Evolutionary conservation across 2,113 vertebrate genomes (phyloP), one percentile per base, ranked within the genome.

Genomic region (Chionodraco myersi): DNA sequence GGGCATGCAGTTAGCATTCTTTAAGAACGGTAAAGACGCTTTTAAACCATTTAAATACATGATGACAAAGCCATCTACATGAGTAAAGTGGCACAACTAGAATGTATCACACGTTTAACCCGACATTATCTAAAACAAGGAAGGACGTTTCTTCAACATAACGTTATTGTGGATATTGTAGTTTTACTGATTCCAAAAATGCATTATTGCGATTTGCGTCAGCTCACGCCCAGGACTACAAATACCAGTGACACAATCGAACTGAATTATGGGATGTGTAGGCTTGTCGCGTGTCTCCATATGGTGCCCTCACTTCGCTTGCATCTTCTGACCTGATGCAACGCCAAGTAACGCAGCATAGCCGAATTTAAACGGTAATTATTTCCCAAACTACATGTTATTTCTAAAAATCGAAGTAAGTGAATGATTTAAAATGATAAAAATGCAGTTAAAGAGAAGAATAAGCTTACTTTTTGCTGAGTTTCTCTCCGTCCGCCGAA

Each of bases 391-490:
- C 0, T 11, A 2, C 4, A 2, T 3, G 7, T 45, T n/a, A 10
- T 9, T 18, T 2, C 18, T 2, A 0, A 5, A 9, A 5, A 14
- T 1, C 56, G 13, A 11, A 34, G 1, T 0, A 1, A 0, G 1
- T 2, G 0, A 0, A 1, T 16, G 0, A 1, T 0, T 3, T 5
- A 3, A 1, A 7, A 0, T 0, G 0, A 5, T 47, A 54, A 7
- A 30, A 73, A 68, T 16, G 49, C 4, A 0, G 51, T 0, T 6
- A 4, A 36, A 41, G 14, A 44, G 2, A 51, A 12, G 2, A 73
- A 66, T 34, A 23, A 13, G 48, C 89, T 89, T 79, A 95, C 95
- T 95, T 95, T 93, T 95, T 95, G 90, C 95, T 95, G 90, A 95
- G 87, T 92, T 94, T 93, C 3, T 89, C 94, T 53, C 66, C 94